Conservation (phyloP, 2,888 invertebrate genomes). For the Cosmia trapezina region DNA sequence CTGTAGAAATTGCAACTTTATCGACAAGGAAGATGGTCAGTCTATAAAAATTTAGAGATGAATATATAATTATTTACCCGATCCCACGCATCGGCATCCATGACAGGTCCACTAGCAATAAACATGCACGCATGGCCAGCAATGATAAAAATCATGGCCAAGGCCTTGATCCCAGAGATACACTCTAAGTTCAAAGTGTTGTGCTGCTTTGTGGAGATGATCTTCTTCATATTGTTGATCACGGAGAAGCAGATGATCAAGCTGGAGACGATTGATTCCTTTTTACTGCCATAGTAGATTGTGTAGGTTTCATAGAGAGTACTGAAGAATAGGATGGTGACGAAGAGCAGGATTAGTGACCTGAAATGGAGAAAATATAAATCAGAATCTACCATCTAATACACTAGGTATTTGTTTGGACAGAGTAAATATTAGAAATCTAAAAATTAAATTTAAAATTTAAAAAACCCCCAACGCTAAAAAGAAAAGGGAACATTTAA, state of each 20-base stretch:
- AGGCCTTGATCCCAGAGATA: constrained; percentile 92
- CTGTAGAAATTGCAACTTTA: background rate
- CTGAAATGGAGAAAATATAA: constrained; percentile 76
- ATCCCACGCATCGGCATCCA: constrained; percentile 92
- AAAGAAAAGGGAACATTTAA: too few species aligned
- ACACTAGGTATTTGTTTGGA: background rate
- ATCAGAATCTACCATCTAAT: background rate
- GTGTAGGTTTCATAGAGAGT: constrained; percentile 87
- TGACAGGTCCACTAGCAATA: constrained; percentile 92
- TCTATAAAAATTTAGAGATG: background rate
- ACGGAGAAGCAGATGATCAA: constrained; percentile 90
- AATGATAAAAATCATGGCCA: constrained; percentile 93
- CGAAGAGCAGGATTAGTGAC: constrained; percentile 85
- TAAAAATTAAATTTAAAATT: too few species aligned
- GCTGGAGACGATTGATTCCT: constrained; percentile 73
- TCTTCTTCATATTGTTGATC: constrained; percentile 90
- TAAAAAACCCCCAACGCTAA: too few species aligned
- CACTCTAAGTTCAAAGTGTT: constrained; percentile 92
- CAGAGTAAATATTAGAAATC: background rate
- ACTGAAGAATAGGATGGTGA: constrained; percentile 82
- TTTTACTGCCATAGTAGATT: constrained; percentile 75
- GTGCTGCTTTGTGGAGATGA: constrained; percentile 89
- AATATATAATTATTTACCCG: constrained; percentile 82
- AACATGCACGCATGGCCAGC: constrained; percentile 92
- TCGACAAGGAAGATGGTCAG: background rate